Evolutionary conservation across 2,888 invertebrate genomes (phyloP).

Genomic region (Apodemia hepburni): DNA sequence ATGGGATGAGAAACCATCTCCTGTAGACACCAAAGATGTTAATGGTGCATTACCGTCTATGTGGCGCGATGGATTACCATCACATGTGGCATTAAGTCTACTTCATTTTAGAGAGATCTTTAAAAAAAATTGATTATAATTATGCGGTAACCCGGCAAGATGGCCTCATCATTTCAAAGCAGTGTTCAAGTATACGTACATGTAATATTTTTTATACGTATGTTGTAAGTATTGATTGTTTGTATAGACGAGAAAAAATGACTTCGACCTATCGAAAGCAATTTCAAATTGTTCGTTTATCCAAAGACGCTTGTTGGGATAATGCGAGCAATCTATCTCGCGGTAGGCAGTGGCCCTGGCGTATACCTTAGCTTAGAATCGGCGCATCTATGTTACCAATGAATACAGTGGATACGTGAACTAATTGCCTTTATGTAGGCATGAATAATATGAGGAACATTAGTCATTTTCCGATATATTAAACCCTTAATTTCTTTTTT

Average conservation of each 20-base stretch:
- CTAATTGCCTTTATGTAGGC: neutral
- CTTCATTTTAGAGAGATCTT: too few species aligned
- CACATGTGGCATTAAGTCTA: too few species aligned
- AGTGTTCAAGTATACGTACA: constrained; percentile 38
- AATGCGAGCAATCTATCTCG: constrained; percentile 71
- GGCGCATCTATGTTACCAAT: neutral
- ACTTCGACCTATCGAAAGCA: constrained; percentile 64
- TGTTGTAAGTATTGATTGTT: constrained; percentile 8
- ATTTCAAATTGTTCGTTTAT: constrained; percentile 49
- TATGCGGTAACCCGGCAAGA: too few species aligned
- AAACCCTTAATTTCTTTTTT: too few species aligned
- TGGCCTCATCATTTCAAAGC: neutral
- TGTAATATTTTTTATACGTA: neutral
- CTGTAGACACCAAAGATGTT: too few species aligned
- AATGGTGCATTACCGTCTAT: too few species aligned
- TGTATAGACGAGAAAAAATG: constrained; percentile 25
- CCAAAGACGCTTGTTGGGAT: constrained; percentile 59
- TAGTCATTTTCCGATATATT: too few species aligned
- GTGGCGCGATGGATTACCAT: too few species aligned
- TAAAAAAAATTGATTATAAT: too few species aligned
- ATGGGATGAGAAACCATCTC: too few species aligned
- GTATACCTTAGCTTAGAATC: constrained; percentile 44
- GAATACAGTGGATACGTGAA: neutral
- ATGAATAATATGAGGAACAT: too few species aligned
- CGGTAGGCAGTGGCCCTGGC: constrained; percentile 52